These are phyloP conservation scores for Idaea biselata DNA, from an alignment of 2,888 invertebrate genomes.

Conservation along the genomic window DNA sequence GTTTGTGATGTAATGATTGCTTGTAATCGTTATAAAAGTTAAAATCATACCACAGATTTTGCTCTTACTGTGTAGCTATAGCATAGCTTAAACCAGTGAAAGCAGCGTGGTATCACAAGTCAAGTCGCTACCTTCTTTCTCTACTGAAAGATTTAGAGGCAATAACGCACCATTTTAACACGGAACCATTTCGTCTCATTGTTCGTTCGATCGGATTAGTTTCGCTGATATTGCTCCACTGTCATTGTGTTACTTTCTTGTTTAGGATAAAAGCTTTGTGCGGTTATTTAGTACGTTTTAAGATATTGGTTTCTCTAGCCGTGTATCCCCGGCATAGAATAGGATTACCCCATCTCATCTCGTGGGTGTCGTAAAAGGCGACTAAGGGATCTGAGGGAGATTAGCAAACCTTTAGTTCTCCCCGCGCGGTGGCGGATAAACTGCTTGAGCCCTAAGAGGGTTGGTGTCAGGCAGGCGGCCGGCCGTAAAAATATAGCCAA, in stretches of 20 bases:
- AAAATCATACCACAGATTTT: neutral
- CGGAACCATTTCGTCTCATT: constrained; percentile 65
- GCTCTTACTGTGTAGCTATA: neutral
- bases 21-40: no score
- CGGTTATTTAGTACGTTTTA: neutral
- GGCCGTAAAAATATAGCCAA: no score
- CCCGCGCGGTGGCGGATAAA: no score
- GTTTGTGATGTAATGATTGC: no score
- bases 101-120: constrained; percentile 5
- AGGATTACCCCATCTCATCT: no score
- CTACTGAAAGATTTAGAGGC: constrained; percentile 74
- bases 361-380: no score
- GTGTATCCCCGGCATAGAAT: no score
- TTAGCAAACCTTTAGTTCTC: no score
- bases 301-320: neutral
- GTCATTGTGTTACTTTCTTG: constrained; percentile 1
- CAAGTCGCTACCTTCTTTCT: constrained; percentile 1
- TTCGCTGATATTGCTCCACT: constrained; percentile 19
- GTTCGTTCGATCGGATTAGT: constrained; percentile 74
- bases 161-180: constrained; percentile 70
- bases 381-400: no score
- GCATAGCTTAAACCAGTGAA: neutral
- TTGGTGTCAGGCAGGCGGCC: no score
- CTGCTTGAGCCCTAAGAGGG: no score
- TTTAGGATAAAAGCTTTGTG: constrained; percentile 1